A percentile compares a stretch with the other conserved stretches of the same genome.
Evolutionary conservation across 2,113 vertebrate species (phyloP).

Genomic region (Tetrax tetrax): DNA sequence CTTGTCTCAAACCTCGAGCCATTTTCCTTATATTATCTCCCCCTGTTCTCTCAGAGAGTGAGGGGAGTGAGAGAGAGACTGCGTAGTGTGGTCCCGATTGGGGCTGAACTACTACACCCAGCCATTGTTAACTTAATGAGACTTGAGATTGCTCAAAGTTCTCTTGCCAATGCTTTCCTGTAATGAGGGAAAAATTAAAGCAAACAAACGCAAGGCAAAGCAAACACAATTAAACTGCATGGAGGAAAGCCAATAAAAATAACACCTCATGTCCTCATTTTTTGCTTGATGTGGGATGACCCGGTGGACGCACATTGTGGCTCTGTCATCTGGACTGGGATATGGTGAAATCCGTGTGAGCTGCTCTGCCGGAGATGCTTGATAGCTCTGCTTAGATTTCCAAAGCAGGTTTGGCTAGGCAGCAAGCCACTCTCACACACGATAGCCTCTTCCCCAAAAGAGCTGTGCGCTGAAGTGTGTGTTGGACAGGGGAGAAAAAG

Average conservation of each 20-base stretch:
- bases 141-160: background rate
- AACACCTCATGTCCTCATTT: background rate
- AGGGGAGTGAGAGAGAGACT: too few species aligned
- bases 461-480: rapidly evolving
- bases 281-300: background rate
- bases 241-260: constrained; percentile 37
- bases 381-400: background rate
- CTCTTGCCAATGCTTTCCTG: background rate
- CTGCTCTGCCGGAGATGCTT: background rate
- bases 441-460: background rate
- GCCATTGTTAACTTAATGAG: background rate
- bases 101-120: background rate
- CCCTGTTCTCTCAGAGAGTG: too few species aligned
- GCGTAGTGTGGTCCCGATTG: too few species aligned
- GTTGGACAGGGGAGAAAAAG: background rate
- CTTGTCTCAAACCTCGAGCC: too few species aligned
- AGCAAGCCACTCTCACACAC: background rate
- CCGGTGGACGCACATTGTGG: background rate
- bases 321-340: background rate
- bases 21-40: too few species aligned
- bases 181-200: constrained; percentile 42
- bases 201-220: constrained; percentile 2
- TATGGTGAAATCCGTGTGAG: rapidly evolving
- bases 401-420: background rate
- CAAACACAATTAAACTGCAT: background rate